phyloP scores from a whole-genome alignment of 2,888 invertebrate genomes.

The Apamea crenata region DNA sequence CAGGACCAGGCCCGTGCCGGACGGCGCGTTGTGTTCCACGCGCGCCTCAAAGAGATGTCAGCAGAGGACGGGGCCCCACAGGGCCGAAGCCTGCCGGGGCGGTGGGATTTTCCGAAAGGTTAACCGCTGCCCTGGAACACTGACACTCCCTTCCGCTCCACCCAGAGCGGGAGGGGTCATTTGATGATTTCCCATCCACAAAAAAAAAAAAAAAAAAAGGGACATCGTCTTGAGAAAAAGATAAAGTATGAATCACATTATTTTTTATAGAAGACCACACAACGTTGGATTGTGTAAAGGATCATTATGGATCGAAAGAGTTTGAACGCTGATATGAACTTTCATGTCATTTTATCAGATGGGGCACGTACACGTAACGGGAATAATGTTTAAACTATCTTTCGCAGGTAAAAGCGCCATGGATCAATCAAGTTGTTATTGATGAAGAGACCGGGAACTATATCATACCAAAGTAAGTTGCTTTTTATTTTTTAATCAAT shows the following conservation, averaged over 20 bases:
- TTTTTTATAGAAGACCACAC: not conserved
- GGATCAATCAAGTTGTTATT: slow-evolving; percentile 91
- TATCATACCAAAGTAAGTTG: slow-evolving; percentile 94
- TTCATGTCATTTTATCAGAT: not conserved
- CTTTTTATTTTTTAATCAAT: no score
- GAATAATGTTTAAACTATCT: slow-evolving; percentile 13
- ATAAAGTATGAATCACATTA: not conserved
- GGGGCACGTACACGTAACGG: not conserved
- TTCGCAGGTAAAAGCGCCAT: slow-evolving; percentile 92
- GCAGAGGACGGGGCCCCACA: no score
- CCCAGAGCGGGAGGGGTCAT: no score
- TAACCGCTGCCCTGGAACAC: no score
- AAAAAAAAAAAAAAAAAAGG: no score
- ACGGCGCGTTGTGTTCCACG: no score
- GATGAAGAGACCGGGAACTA: slow-evolving; percentile 92
- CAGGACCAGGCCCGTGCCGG: no score
- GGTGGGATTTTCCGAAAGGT: no score
- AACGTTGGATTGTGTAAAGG: not conserved
- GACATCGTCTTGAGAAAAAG: not conserved
- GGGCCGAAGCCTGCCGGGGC: no score
- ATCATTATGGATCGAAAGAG: not conserved
- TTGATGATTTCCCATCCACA: no score
- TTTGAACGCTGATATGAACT: not conserved
- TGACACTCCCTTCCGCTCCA: no score
- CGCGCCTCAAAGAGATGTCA: no score